Evolutionary conservation across 2,888 invertebrate genomes (phyloP).

Genomic region (Aquatica leii): DNA sequence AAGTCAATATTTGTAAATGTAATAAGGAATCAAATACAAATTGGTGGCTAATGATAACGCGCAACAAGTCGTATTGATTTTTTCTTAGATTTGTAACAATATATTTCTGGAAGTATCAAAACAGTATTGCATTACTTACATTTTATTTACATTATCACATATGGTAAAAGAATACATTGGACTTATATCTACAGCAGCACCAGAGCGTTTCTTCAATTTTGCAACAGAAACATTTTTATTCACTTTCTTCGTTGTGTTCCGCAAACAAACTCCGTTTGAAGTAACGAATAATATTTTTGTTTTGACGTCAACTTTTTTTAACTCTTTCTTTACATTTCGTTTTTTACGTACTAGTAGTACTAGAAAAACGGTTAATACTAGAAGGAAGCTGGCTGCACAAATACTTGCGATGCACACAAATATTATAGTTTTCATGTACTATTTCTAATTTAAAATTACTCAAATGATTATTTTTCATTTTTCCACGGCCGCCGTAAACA

Average conservation of each 20-base stretch:
- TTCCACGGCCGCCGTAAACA: no score
- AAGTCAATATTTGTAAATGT: no score
- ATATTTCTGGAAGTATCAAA: no score
- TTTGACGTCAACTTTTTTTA: conserved; percentile 1
- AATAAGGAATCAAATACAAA: no score
- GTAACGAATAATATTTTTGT: conserved; percentile 24
- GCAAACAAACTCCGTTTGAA: conserved; percentile 18
- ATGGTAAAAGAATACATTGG: conserved; percentile 30
- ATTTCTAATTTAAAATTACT: neutral
- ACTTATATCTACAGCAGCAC: conserved; percentile 31
- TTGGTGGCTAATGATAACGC: no score
- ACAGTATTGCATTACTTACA: no score
- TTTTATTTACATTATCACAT: conserved; percentile 20
- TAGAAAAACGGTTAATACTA: conserved; percentile 11
- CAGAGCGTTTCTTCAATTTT: conserved; percentile 23
- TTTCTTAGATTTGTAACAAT: no score
- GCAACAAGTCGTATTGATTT: no score
- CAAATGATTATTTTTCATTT: no score
- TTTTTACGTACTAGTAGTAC: conserved; percentile 12
- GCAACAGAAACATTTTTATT: conserved; percentile 2
- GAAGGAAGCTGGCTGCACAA: conserved; percentile 10
- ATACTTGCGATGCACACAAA: conserved; percentile 12
- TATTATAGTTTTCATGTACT: conserved; percentile 18
- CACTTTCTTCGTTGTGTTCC: conserved; percentile 19
- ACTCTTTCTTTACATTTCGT: conserved; percentile 2